phyloP scores from a whole-genome alignment of 2,113 vertebrate species.

The Alouatta palliata region DNA sequence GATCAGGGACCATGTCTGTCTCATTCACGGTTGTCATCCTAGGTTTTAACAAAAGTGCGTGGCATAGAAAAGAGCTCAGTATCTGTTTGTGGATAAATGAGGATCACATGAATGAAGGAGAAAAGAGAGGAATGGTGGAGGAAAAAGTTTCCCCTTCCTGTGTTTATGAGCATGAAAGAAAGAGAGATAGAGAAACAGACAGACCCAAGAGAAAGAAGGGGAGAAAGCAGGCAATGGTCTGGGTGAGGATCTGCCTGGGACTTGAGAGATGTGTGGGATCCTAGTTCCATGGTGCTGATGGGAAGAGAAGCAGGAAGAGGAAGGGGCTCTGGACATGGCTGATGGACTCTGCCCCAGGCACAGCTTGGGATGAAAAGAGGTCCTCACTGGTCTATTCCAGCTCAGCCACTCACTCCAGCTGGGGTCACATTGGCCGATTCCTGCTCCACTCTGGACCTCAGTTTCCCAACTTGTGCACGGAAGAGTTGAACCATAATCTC shows the following conservation, averaged over 20 bases:
- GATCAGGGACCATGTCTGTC: neutral
- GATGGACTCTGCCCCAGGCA: neutral
- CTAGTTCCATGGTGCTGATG: neutral
- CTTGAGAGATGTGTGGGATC: neutral
- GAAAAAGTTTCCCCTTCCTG: neutral
- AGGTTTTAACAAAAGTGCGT: neutral
- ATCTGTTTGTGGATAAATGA: neutral
- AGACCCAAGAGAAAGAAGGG: neutral
- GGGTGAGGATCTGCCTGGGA: too few species aligned
- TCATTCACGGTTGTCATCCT: neutral
- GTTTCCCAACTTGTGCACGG: neutral
- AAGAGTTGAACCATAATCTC: neutral
- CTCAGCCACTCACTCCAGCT: neutral
- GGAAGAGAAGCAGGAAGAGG: neutral
- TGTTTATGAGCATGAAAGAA: neutral
- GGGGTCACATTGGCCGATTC: neutral
- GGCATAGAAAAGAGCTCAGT: neutral
- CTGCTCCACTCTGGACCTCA: neutral
- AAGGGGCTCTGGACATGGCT: neutral
- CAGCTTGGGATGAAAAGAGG: neutral
- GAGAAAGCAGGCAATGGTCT: neutral
- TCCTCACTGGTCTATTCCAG: neutral
- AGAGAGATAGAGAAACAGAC: neutral
- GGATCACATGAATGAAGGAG: neutral
- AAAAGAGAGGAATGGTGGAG: neutral